phyloP scores from a whole-genome alignment of 1,140 invertebrate species.

The Laupala kohalensis region DNA sequence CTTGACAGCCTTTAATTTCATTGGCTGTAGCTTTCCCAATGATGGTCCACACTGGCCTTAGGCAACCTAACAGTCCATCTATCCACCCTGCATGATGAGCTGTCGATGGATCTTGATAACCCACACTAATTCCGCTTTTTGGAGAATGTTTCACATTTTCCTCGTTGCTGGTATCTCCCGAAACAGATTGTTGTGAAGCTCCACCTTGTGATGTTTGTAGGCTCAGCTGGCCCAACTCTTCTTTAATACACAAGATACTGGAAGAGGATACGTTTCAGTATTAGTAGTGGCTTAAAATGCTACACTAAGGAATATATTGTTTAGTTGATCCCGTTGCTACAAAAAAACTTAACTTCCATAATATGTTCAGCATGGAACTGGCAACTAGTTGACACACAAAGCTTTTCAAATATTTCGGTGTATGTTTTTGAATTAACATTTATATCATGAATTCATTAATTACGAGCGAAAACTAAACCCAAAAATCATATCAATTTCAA shows the following conservation, averaged over 20 bases:
- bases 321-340: no score
- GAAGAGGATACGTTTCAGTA: no score
- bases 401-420: no score
- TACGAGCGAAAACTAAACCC: no score
- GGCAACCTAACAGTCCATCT: slow-evolving; percentile 71
- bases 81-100: slow-evolving; percentile 40
- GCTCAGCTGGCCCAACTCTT: slow-evolving; percentile 43
- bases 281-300: no score
- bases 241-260: slow-evolving; percentile 53
- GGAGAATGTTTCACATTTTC: neutral
- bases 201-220: slow-evolving; percentile 19
- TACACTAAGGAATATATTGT: no score
- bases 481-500: no score
- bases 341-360: no score
- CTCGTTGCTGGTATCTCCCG: neutral
- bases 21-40: slow-evolving; percentile 61
- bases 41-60: slow-evolving; percentile 71
- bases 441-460: no score
- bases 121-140: slow-evolving; percentile 8
- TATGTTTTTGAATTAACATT: no score
- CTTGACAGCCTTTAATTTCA: slow-evolving; percentile 43
- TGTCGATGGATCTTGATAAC: slow-evolving; percentile 1
- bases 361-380: no score
- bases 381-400: no score
- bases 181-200: neutral